These are phyloP conservation scores for Sitodiplosis mosellana DNA, from an alignment of 1,140 invertebrate genomes.

Conservation along the genomic window DNA sequence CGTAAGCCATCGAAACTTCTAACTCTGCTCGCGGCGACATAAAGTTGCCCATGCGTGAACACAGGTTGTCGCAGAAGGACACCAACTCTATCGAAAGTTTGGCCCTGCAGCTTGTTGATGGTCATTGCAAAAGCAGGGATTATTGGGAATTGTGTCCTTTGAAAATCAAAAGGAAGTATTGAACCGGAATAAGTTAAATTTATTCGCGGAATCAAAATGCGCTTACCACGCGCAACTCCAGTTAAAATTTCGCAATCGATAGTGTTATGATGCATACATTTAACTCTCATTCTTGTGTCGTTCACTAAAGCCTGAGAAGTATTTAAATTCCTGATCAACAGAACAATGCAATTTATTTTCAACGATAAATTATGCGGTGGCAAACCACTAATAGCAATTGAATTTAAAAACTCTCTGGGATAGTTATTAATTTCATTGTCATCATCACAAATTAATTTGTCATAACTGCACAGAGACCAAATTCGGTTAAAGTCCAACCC, in stretches of 20 bases:
- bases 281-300: neutral
- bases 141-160: conserved; percentile 21
- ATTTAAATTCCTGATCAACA: conserved; percentile 1
- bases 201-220: neutral
- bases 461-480: neutral
- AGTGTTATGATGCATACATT: neutral
- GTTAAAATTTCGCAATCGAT: neutral
- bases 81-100: conserved; percentile 10
- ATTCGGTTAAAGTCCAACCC: too few relatives aligned
- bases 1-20: neutral
- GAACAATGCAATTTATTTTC: neutral
- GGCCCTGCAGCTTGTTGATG: conserved; percentile 26
- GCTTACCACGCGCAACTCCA: neutral
- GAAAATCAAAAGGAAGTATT: conserved; percentile 12
- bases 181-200: conserved; percentile 5
- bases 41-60: conserved; percentile 1
- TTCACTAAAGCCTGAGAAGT: neutral
- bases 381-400: neutral
- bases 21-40: neutral
- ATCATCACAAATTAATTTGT: neutral
- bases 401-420: neutral
- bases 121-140: conserved; percentile 30
- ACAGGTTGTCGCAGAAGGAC: neutral
- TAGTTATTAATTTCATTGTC: neutral
- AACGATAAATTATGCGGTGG: neutral